Evolutionary conservation across 1,140 invertebrate genomes (phyloP), one percentile per base, ranked within the genome.

Genomic region (Rhopalosiphum maidis): DNA sequence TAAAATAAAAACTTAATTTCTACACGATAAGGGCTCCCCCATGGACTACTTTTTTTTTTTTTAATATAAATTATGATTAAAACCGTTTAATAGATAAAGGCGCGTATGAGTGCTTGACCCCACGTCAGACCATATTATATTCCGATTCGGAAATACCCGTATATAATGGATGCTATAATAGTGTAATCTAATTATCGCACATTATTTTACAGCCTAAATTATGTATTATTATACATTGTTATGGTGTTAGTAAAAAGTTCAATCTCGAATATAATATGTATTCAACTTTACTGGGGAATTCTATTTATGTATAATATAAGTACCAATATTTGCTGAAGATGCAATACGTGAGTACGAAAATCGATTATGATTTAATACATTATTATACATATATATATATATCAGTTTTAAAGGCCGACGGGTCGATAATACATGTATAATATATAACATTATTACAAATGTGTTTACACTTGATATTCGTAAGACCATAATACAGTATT

Each of bases 11-110:
- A 90, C 25, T 43, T 41, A 43, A 68, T 90, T 90, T 68, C 37
- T 90, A 41, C 18, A 86, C 37, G 77, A 93, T 93, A 93, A 86
- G 91, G 91, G 91, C 46, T 92, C 91, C 91, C 91, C n/a, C 91
- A 93, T 93, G 46, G n/a, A 82, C 60, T 77, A 35, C 5, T 41
- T 37, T 83, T 54, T 23, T 83, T 54, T 23, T 51, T 82, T 91
- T 91, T 82, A 41, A 85, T 86, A 92, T 92, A 77, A 92, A 85
- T 83, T 51, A 43, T 37, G 35, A 92, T 92, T 51, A 55, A 86
- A 83, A 86, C 91, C 8, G 51, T 92, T 92, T 83, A 92, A 90
- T 68, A 60, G 54, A 90, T 90, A 90, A 90, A 91, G 51, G 46
- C 77, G 25, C 22, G 30, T n/a, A n/a, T 23, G 60, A 77, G 60